Percentiles rank a stretch among this genome's conserved stretches.
phyloP scores from a whole-genome alignment of 2,797 vertebrate genomes.

The Oryzias sinensis region DNA sequence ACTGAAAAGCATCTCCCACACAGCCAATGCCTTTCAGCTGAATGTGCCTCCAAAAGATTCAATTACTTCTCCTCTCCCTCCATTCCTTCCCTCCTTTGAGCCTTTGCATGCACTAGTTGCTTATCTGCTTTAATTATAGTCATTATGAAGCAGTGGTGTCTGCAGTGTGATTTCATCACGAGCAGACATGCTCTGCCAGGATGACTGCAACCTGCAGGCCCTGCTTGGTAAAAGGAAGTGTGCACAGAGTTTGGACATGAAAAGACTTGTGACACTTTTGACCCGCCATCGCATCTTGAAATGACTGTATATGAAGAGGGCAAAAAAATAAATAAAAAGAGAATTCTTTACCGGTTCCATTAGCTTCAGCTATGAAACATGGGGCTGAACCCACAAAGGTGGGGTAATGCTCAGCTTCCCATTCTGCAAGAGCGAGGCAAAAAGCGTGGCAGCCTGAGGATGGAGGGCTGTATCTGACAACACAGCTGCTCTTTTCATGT shows the following conservation, averaged over 20 bases:
- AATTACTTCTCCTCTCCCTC: slow-evolving; percentile 79
- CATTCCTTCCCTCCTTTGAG: slow-evolving; percentile 69
- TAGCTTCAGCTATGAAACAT: slow-evolving; percentile 35
- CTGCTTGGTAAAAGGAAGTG: slow-evolving; percentile 56
- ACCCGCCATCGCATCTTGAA: slow-evolving; percentile 7
- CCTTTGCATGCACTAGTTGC: slow-evolving; percentile 74
- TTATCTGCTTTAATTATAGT: slow-evolving; percentile 81
- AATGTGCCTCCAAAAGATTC: slow-evolving; percentile 78
- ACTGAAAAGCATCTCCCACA: slow-evolving; percentile 76
- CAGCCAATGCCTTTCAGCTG: slow-evolving; percentile 77
- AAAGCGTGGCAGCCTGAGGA: slow-evolving; percentile 60
- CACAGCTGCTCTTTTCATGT: slow-evolving; percentile 79
- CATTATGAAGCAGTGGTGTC: slow-evolving; percentile 76
- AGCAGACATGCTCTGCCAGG: slow-evolving; percentile 63
- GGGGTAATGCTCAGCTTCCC: slow-evolving; percentile 30
- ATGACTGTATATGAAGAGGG: slow-evolving; percentile 26
- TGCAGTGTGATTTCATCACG: slow-evolving; percentile 70
- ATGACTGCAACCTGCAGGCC: slow-evolving; percentile 58
- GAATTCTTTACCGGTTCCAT: slow-evolving; percentile 13
- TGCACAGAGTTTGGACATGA: slow-evolving; percentile 31
- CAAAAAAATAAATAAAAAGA: slow-evolving; percentile 20
- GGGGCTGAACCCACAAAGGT: slow-evolving; percentile 29
- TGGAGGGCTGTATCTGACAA: slow-evolving; percentile 67
- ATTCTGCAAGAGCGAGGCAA: slow-evolving; percentile 32
- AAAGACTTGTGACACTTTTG: slow-evolving; percentile 25